Evolutionary conservation across 1,140 invertebrate genomes (phyloP).

Genomic region (Bombus turneri): DNA sequence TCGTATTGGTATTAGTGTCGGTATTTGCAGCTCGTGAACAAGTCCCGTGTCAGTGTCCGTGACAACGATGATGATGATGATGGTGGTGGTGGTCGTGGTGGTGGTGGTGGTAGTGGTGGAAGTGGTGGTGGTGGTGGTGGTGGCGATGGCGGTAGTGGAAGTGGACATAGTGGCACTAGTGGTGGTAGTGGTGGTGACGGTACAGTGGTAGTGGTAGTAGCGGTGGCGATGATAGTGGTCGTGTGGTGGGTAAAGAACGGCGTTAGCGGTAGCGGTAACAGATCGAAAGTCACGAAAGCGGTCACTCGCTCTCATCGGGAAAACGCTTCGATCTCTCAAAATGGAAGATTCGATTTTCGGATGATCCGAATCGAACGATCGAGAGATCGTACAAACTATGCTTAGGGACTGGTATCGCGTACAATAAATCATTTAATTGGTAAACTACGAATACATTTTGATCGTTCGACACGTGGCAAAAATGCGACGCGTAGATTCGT

Average conservation of each 20-base stretch:
- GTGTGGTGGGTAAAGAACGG: background rate
- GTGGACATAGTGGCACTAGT: background rate
- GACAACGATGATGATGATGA: background rate
- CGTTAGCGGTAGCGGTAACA: background rate
- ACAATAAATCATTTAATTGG: background rate
- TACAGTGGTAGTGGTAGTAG: background rate
- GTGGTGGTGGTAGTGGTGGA: no score
- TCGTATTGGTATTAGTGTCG: background rate
- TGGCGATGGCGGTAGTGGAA: background rate
- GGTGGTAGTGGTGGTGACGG: background rate
- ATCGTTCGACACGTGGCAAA: slow-evolving; percentile 50
- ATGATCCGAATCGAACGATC: background rate
- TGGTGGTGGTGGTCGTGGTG: background rate
- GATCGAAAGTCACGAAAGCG: slow-evolving; percentile 29
- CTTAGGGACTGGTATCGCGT: no score
- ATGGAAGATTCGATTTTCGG: background rate
- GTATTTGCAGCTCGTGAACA: background rate
- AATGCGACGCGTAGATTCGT: slow-evolving; percentile 29
- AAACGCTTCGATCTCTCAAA: background rate
- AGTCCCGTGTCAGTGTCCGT: slow-evolving; percentile 10
- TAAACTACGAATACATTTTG: slow-evolving; percentile 1
- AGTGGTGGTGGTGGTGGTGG: no score
- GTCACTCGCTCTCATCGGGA: slow-evolving; percentile 3
- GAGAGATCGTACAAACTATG: background rate
- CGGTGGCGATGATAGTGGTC: background rate